Percentiles rank a stretch among this genome's conserved stretches.
phyloP scores from a whole-genome alignment of 2,888 invertebrate species.

The Cosmopolites sordidus region DNA sequence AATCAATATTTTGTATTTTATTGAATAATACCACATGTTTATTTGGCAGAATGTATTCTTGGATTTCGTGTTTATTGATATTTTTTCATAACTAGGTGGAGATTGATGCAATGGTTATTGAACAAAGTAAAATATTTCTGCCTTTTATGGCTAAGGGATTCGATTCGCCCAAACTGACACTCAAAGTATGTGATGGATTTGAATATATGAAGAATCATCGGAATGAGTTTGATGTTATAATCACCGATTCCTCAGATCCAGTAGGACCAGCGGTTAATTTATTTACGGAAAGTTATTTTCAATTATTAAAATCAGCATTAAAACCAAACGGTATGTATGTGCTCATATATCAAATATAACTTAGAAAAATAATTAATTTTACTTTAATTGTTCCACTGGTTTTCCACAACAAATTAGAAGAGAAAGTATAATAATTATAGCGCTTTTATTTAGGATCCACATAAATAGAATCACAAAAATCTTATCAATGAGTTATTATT shows the following conservation, averaged over 20 bases:
- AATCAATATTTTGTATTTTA: too few relatives aligned
- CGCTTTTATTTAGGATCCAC: too few relatives aligned
- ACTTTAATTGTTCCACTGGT: too few relatives aligned
- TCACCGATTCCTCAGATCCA: constrained; percentile 98
- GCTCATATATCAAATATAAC: too few relatives aligned
- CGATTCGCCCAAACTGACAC: constrained; percentile 71
- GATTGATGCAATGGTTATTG: constrained; percentile 89
- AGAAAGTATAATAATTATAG: too few relatives aligned
- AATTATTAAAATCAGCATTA: constrained; percentile 77
- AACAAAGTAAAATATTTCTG: constrained; percentile 81
- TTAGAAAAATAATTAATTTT: too few relatives aligned
- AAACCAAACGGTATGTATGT: constrained; percentile 68
- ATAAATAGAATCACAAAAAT: too few relatives aligned
- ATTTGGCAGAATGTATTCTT: too few relatives aligned
- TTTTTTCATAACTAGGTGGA: too few relatives aligned
- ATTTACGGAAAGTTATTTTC: constrained; percentile 49
- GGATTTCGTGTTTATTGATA: constrained; percentile 3
- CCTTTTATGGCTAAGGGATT: constrained; percentile 91
- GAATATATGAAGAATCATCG: constrained; percentile 85
- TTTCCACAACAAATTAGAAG: too few relatives aligned
- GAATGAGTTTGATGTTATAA: constrained; percentile 91
- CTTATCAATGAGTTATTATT: too few relatives aligned
- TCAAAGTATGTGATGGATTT: constrained; percentile 81
- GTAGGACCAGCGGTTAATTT: constrained; percentile 72
- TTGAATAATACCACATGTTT: too few relatives aligned